Base-by-base conservation (phyloP, 2,113 vertebrate genomes). In the Erinaceus europaeus region DNA sequence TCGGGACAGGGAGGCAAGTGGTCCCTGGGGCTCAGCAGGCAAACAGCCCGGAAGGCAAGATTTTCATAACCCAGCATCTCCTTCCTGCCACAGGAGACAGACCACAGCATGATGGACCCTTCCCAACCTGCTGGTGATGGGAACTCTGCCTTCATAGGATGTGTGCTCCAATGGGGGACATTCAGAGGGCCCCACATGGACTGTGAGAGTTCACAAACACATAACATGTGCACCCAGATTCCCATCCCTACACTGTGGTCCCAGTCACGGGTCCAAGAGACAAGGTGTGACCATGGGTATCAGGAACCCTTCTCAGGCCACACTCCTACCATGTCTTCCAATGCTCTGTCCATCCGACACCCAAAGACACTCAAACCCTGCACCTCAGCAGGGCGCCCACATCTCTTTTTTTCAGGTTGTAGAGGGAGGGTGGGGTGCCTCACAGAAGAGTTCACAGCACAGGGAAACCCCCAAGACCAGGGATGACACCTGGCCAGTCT, bases 321-420 rank as follows among this genome's bases (percentile, higher is more conserved):
- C 52, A 21, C 18, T 17, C 52, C 52, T n/a, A 14, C 52, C 3
- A 53, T 53, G 52, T 23, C 23, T 23, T 53, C 52, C 83, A 76
- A 61, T 23, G 25, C 57, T 84, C 76, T 61, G 46, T 59, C 7
- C 44, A 55, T 53, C 36, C 59, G 84, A 29, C 73, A 42, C 46
- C 80, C 38, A 65, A 91, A 77, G 80, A 32, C 18, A 27, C 44
- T 67, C 91, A 68, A 84, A 72, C 61, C 50, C 48, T 29, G n/a
- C 75, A 77, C 61, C 36, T 1, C 17, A 62, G 59, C 29, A 50
- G 13, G 0, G 2, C 13, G 5, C 3, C 4, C 42, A 89, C 90
- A 89, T 89, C 92, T 90, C 92, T 90, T 92, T 93, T 57, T 82
- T 53, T 3, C 17, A 79, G 80, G 46, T n/a, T 74, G 36, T 71